Evolutionary conservation across 2,888 invertebrate species (phyloP).

Genomic region (Drosophila eohydei): DNA sequence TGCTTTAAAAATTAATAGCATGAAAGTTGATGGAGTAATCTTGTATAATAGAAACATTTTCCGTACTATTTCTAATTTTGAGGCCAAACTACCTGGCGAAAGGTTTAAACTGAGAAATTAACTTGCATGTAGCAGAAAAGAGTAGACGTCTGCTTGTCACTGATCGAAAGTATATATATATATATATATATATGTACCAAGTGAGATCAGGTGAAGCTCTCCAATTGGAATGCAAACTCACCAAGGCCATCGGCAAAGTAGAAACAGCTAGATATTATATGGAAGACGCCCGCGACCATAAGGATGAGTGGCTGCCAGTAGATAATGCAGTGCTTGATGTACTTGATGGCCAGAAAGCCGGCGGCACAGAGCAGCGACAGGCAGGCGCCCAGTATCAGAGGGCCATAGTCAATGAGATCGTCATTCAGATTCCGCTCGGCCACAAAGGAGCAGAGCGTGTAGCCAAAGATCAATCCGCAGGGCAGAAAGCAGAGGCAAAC

Average conservation of each 20-base stretch:
- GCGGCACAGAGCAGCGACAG: constrained; percentile 65
- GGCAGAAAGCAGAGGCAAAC: constrained; percentile 81
- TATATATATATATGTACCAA: background rate
- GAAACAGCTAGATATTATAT: constrained; percentile 81
- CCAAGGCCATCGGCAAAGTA: constrained; percentile 81
- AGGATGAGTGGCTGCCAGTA: constrained; percentile 81
- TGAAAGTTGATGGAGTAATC: background rate
- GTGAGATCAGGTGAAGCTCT: background rate
- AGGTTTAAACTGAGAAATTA: background rate
- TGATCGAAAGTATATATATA: background rate
- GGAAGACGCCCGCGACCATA: constrained; percentile 64
- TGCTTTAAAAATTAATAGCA: too few species aligned
- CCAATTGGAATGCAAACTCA: constrained; percentile 51
- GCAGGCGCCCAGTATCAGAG: constrained; percentile 78
- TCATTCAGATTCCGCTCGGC: constrained; percentile 64
- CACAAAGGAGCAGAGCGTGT: constrained; percentile 80
- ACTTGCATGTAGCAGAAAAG: background rate
- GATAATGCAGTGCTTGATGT: constrained; percentile 71
- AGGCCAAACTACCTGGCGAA: too few species aligned
- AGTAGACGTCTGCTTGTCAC: background rate
- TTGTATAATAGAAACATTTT: background rate
- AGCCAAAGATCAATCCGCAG: constrained; percentile 81
- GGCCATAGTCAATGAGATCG: constrained; percentile 76
- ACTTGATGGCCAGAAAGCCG: constrained; percentile 71
- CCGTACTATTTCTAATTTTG: background rate